These are phyloP conservation scores for Melinopterus prodromus DNA, from an alignment of 2,888 invertebrate genomes.

Conservation along the genomic window DNA sequence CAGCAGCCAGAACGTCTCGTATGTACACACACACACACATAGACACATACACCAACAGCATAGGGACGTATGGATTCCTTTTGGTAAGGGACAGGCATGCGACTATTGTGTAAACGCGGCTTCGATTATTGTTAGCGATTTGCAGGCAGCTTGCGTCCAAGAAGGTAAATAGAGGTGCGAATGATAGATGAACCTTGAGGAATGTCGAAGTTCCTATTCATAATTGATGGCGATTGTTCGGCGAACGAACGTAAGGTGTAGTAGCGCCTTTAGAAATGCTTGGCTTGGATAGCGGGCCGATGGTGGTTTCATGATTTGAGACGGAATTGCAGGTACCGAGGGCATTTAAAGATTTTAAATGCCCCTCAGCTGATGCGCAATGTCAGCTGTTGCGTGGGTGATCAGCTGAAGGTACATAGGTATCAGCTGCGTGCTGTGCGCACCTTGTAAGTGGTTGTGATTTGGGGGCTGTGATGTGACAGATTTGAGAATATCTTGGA, in stretches of 20 bases:
- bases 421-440: not conserved
- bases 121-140: not conserved
- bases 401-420: not conserved
- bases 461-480: too few relatives aligned
- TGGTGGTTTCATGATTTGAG: not conserved
- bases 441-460: not conserved
- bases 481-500: too few relatives aligned
- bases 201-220: conserved; percentile 4
- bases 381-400: not conserved
- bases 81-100: conserved; percentile 20
- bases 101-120: conserved; percentile 13
- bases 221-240: not conserved
- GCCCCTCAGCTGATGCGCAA: not conserved
- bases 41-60: not conserved
- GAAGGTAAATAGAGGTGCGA: not conserved
- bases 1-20: not conserved
- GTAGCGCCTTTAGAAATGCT: not conserved
- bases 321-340: not conserved
- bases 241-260: not conserved
- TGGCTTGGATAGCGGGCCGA: not conserved
- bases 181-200: not conserved
- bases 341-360: not conserved
- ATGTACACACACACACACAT: not conserved
- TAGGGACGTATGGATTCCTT: not conserved
- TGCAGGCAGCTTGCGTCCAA: not conserved